These are phyloP conservation scores for Phorcus lineatus DNA, from an alignment of 2,888 invertebrate genomes.

Conservation along the genomic window DNA sequence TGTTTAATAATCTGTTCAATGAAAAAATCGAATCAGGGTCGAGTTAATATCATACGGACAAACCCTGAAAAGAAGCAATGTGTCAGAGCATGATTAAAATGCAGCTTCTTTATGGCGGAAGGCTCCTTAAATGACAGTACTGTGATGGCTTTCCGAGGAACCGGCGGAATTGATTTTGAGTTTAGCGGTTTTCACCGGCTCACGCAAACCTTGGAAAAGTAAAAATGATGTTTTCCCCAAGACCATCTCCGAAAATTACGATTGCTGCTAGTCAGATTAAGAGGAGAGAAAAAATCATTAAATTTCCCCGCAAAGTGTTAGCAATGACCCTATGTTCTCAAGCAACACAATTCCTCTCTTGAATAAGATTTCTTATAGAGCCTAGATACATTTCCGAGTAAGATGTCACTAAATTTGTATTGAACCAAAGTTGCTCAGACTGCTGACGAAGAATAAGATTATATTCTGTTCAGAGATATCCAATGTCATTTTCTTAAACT, in stretches of 20 bases:
- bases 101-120: background rate
- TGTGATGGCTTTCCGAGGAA: background rate
- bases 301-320: background rate
- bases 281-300: background rate
- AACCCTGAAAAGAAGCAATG: background rate
- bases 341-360: too few relatives aligned
- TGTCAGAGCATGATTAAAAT: slow-evolving; percentile 5
- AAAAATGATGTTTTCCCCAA: slow-evolving; percentile 13
- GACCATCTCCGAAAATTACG: slow-evolving; percentile 4
- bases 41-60: slow-evolving; percentile 13
- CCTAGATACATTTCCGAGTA: too few relatives aligned
- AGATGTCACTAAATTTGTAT: too few relatives aligned
- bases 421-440: too few relatives aligned
- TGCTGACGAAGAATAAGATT: too few relatives aligned
- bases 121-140: background rate
- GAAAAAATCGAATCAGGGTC: background rate
- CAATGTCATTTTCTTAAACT: too few relatives aligned
- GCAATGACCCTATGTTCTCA: too few relatives aligned
- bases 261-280: background rate
- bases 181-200: background rate
- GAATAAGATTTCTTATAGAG: too few relatives aligned
- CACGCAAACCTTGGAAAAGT: background rate
- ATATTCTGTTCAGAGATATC: too few relatives aligned
- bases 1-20: background rate
- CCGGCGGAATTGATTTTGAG: slow-evolving; percentile 2